A percentile compares a stretch with the other conserved stretches of the same genome.
Conservation (phyloP, 2,888 invertebrate genomes). For the Diachrysia chrysitis region DNA sequence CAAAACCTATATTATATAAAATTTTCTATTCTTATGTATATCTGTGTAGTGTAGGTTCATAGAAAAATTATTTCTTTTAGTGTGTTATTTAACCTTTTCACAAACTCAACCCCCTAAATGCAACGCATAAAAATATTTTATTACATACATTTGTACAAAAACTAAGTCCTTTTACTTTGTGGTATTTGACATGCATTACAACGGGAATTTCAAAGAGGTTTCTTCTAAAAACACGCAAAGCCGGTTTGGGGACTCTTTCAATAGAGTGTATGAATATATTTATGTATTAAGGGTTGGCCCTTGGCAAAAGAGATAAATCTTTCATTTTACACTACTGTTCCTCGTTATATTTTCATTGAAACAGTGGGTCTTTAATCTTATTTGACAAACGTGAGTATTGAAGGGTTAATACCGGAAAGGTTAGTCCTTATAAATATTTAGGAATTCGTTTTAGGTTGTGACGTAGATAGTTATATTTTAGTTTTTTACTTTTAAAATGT, state of each 20-base stretch:
- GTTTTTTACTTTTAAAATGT: no score
- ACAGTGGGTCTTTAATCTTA: slow-evolving; percentile 69
- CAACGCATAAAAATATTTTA: not conserved
- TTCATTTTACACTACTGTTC: slow-evolving; percentile 80
- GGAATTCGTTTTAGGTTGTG: not conserved
- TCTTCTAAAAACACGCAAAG: slow-evolving; percentile 78
- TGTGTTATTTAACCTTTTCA: no score
- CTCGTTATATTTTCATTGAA: slow-evolving; percentile 81
- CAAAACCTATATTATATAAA: no score
- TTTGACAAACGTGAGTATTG: slow-evolving; percentile 57
- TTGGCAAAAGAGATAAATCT: slow-evolving; percentile 76
- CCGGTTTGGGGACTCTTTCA: slow-evolving; percentile 77
- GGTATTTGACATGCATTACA: slow-evolving; percentile 64
- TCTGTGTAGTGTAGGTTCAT: no score
- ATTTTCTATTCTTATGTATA: no score
- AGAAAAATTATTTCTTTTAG: no score
- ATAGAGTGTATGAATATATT: slow-evolving; percentile 82
- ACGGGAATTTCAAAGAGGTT: slow-evolving; percentile 73
- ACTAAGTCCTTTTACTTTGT: slow-evolving; percentile 60
- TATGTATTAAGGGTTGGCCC: slow-evolving; percentile 69
- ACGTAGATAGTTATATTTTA: not conserved
- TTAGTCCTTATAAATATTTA: not conserved
- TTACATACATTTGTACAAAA: slow-evolving; percentile 29
- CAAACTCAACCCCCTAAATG: no score
- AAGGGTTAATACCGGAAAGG: slow-evolving; percentile 9